These are phyloP conservation scores for Heliconius congener DNA, from an alignment of 1,140 invertebrate species.

Conservation along the genomic window DNA sequence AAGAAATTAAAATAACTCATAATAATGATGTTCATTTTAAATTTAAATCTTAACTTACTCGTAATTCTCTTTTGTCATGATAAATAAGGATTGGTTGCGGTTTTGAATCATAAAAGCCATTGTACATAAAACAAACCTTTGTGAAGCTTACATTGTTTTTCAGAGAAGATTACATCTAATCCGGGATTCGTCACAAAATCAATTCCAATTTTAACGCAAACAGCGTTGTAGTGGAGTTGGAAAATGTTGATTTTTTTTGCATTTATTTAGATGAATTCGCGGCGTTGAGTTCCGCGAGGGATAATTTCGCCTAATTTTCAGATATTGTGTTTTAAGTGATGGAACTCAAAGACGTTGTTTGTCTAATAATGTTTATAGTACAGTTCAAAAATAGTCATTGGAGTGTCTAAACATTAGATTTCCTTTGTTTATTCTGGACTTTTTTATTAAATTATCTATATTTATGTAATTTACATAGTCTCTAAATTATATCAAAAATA, in stretches of 20 bases:
- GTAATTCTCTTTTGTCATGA: slow-evolving; percentile 18
- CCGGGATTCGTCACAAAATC: slow-evolving; percentile 8
- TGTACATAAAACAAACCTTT: slow-evolving; percentile 14
- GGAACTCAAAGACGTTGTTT: no score
- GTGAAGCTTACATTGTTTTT: slow-evolving; percentile 9
- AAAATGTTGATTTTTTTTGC: background rate
- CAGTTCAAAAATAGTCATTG: no score
- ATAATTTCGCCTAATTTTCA: background rate
- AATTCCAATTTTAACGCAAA: background rate
- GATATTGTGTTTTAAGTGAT: no score
- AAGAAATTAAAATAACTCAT: background rate
- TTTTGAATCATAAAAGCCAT: slow-evolving; percentile 7
- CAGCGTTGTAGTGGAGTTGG: background rate
- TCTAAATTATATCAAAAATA: no score
- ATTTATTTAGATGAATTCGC: background rate
- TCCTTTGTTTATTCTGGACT: no score
- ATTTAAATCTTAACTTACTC: background rate
- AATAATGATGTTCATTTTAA: background rate
- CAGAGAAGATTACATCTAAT: slow-evolving; percentile 8
- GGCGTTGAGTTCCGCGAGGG: background rate
- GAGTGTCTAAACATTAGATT: no score
- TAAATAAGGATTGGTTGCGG: slow-evolving; percentile 16
- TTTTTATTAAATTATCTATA: no score
- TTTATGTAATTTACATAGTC: no score
- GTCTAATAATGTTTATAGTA: no score